Evolutionary conservation across 2,113 vertebrate species (phyloP).

Genomic region (Rhipidura dahli): DNA sequence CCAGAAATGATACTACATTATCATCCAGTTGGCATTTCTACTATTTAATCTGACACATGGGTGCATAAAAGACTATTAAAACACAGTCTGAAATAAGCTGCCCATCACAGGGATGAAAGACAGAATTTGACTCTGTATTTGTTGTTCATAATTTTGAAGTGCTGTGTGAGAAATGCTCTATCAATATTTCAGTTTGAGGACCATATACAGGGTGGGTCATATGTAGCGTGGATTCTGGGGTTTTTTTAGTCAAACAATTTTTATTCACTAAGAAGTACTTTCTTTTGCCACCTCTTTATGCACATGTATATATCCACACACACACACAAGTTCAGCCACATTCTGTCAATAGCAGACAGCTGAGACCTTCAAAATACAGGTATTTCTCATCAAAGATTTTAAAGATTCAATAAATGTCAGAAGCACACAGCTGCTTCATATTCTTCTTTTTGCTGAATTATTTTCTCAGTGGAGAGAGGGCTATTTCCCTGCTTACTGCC

Average conservation of each 20-base stretch:
- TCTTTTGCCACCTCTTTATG: background rate
- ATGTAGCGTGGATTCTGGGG: background rate
- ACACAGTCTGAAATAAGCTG: background rate
- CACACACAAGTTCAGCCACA: background rate
- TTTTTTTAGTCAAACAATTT: background rate
- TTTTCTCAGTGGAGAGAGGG: background rate
- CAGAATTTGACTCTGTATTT: background rate
- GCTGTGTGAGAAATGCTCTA: background rate
- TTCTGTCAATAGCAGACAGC: background rate
- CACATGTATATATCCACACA: background rate
- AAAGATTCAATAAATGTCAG: background rate
- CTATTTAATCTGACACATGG: constrained; percentile 7
- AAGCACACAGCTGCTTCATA: background rate
- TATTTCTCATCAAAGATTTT: background rate
- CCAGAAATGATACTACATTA: constrained; percentile 18
- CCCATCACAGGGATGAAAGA: background rate
- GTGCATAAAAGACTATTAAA: background rate
- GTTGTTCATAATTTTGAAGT: background rate
- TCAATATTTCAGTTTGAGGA: background rate
- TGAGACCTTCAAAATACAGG: background rate
- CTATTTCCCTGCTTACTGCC: background rate
- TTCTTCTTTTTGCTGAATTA: background rate
- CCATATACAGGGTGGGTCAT: background rate
- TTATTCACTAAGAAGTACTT: background rate
- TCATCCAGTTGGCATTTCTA: constrained; percentile 26